These are phyloP conservation scores for Platycnemis pennipes DNA, from an alignment of 2,888 invertebrate species.

Conservation along the genomic window DNA sequence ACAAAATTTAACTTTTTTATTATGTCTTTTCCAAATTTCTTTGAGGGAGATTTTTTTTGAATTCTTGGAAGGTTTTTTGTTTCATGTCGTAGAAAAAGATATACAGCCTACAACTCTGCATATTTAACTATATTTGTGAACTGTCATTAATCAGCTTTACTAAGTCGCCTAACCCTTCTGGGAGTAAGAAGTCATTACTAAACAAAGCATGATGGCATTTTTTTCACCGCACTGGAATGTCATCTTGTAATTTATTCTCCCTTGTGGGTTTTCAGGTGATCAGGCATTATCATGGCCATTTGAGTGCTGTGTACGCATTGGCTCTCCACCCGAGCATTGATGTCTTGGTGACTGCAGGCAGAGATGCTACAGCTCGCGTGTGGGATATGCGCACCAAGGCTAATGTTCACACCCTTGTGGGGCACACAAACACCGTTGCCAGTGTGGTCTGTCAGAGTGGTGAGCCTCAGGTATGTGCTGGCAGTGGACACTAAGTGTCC, in stretches of 20 bases:
- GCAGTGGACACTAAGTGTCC: background rate
- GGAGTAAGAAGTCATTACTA: too few species aligned
- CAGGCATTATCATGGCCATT: constrained; percentile 98
- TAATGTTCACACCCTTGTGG: constrained; percentile 96
- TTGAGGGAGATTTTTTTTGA: too few species aligned
- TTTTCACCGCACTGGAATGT: too few species aligned
- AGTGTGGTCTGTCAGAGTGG: constrained; percentile 95
- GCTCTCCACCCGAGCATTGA: constrained; percentile 97
- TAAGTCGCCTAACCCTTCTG: too few species aligned
- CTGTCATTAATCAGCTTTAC: too few species aligned
- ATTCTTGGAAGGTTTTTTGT: too few species aligned
- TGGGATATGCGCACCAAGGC: constrained; percentile 99
- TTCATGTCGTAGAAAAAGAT: too few species aligned
- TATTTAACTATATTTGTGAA: too few species aligned
- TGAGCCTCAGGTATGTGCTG: constrained; percentile 90
- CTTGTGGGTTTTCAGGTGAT: constrained; percentile 84
- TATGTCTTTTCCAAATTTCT: too few species aligned
- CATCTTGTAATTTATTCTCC: background rate
- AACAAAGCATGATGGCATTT: too few species aligned
- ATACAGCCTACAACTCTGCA: too few species aligned
- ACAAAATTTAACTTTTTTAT: too few species aligned
- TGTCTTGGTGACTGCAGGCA: constrained; percentile 94
- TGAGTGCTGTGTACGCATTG: constrained; percentile 97
- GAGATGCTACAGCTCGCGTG: constrained; percentile 97
- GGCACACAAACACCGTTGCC: constrained; percentile 98